These are phyloP conservation scores for Hypotaenidia philippensis DNA, from an alignment of 2,797 vertebrate genomes.

Conservation along the genomic window DNA sequence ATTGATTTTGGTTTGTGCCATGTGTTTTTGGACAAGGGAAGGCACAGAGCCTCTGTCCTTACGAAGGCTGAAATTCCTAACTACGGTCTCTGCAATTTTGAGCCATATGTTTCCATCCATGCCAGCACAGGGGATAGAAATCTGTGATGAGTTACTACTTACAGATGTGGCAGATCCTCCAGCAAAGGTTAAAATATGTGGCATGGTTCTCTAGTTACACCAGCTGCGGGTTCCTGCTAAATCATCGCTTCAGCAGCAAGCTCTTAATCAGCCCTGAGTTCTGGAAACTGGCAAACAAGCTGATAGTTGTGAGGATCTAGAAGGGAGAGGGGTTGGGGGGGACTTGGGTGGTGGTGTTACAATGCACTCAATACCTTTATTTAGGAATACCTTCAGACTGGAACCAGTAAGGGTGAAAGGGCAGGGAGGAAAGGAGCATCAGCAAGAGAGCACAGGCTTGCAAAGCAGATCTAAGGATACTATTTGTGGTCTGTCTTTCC, in stretches of 20 bases:
- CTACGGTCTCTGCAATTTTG: neutral
- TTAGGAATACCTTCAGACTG: conserved; percentile 16
- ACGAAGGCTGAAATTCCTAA: conserved; percentile 6
- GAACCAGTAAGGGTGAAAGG: neutral
- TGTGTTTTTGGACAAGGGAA: neutral
- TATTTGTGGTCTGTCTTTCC: neutral
- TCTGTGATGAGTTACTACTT: conserved; percentile 54
- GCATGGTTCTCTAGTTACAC: conserved; percentile 44
- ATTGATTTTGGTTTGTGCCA: conserved; percentile 9
- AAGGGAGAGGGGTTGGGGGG: too few relatives aligned
- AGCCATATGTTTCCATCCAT: conserved; percentile 11
- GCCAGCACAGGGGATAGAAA: conserved; percentile 25
- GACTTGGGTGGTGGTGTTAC: too few relatives aligned
- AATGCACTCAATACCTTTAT: neutral
- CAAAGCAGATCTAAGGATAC: neutral
- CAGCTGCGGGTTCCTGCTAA: conserved; percentile 53
- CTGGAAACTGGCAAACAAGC: conserved; percentile 47
- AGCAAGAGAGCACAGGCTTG: neutral
- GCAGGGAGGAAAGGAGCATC: neutral
- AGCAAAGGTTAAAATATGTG: conserved; percentile 59
- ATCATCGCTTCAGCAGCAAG: conserved; percentile 49
- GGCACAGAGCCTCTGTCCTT: neutral
- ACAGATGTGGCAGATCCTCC: conserved; percentile 61
- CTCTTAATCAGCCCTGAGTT: conserved; percentile 33
- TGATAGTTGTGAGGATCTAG: conserved; percentile 15